Evolutionary conservation across 2,888 invertebrate genomes (phyloP).

Genomic region (Halocaridina rubra): DNA sequence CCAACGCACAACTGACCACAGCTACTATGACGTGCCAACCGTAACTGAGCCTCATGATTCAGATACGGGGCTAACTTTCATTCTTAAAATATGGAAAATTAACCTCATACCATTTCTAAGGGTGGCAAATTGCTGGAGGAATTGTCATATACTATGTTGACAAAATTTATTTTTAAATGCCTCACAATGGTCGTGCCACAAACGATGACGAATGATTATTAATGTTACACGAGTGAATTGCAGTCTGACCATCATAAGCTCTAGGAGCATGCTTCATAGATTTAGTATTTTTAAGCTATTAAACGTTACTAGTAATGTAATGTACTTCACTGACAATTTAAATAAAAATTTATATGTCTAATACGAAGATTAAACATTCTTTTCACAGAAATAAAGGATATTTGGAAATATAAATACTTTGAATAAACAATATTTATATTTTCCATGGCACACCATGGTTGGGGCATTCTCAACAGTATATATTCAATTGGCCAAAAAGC

Average conservation of each 20-base stretch:
- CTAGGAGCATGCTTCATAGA: constrained; percentile 14
- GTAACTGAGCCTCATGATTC: constrained; percentile 31
- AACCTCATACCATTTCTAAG: constrained; percentile 40
- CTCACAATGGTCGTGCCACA: constrained; percentile 39
- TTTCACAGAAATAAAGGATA: no score
- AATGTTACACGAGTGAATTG: no score
- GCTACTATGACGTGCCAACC: constrained; percentile 51
- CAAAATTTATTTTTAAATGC: constrained; percentile 34
- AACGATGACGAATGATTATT: not conserved
- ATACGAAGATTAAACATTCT: constrained; percentile 6
- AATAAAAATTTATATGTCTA: constrained; percentile 36
- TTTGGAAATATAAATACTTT: not conserved
- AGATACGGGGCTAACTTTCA: constrained; percentile 16
- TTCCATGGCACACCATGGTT: constrained; percentile 32
- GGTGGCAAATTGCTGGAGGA: constrained; percentile 30
- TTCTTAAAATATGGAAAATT: constrained; percentile 31
- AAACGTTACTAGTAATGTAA: not conserved
- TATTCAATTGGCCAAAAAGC: constrained; percentile 45
- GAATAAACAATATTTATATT: not conserved
- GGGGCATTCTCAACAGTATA: constrained; percentile 41
- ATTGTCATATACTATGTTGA: constrained; percentile 25
- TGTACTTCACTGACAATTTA: not conserved
- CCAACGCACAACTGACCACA: constrained; percentile 42
- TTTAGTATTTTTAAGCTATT: not conserved
- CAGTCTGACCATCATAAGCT: constrained; percentile 24